Conservation (phyloP, 2,113 vertebrate species). For the Carettochelys insculpta region DNA sequence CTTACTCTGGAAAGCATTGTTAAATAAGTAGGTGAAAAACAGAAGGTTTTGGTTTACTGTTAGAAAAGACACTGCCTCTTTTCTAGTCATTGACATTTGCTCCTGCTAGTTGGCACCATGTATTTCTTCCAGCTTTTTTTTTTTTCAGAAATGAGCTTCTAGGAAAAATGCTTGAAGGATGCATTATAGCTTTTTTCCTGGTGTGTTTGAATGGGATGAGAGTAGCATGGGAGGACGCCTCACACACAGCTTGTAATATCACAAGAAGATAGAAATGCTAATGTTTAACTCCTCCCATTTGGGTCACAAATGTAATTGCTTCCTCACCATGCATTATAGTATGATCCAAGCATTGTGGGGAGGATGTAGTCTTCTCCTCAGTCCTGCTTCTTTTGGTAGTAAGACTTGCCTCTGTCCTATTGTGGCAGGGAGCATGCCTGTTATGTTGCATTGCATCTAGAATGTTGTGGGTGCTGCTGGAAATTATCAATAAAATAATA, state of each 20-base stretch:
- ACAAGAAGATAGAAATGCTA: not conserved
- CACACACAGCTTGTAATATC: not conserved
- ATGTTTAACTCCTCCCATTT: not conserved
- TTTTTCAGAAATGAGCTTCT: not conserved
- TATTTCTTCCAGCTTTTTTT: not conserved
- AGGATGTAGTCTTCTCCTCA: not conserved
- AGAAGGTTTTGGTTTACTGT: not conserved
- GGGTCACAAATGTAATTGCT: not conserved
- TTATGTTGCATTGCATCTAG: not conserved
- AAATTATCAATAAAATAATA: not conserved
- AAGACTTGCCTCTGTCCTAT: not conserved
- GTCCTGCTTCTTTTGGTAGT: not conserved
- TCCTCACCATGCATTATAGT: not conserved
- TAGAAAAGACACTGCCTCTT: not conserved
- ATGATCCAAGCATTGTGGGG: not conserved
- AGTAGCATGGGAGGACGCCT: not conserved
- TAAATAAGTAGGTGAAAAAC: not conserved
- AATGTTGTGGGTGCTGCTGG: no score
- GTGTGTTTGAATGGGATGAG: not conserved
- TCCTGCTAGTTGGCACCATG: not conserved
- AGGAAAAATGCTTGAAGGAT: not conserved
- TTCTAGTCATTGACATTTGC: not conserved
- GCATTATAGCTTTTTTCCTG: not conserved
- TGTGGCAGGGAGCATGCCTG: not conserved
- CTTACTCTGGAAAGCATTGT: not conserved